Conservation (phyloP, 2,797 vertebrate species). For the Podarcis siculus region DNA sequence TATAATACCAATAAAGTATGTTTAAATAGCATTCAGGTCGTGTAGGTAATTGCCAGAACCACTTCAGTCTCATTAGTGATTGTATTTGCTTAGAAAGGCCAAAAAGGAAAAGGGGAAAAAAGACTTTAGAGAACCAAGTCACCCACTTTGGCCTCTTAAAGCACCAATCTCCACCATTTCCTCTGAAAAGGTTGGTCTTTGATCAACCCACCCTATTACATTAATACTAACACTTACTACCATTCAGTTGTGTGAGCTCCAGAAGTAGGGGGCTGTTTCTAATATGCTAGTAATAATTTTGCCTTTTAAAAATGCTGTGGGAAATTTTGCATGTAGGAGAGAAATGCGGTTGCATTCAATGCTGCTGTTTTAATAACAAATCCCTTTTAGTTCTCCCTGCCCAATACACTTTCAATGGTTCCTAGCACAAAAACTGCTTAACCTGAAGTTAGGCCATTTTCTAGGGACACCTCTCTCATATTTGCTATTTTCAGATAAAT, state of each 20-base stretch:
- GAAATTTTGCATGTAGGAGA: conserved; percentile 64
- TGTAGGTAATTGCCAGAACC: conserved; percentile 1
- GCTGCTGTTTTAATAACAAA: no score
- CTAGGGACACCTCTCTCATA: no score
- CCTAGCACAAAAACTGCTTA: no score
- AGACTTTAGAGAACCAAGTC: conserved; percentile 38
- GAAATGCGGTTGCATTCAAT: conserved; percentile 54
- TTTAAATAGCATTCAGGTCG: conserved; percentile 44
- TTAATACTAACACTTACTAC: conserved; percentile 57
- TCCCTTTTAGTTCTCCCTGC: no score
- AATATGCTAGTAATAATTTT: conserved; percentile 60
- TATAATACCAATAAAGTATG: conserved; percentile 8
- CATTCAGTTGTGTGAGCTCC: conserved; percentile 59
- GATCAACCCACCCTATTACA: conserved; percentile 62
- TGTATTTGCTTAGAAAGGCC: conserved; percentile 38
- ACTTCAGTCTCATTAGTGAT: conserved; percentile 58
- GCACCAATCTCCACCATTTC: conserved; percentile 48
- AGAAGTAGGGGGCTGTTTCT: conserved; percentile 50
- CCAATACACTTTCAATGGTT: no score
- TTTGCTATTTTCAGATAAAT: no score
- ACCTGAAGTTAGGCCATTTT: no score
- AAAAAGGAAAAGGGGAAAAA: conserved; percentile 22
- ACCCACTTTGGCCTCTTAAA: conserved; percentile 21
- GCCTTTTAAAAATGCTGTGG: conserved; percentile 59
- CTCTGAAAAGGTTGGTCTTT: conserved; percentile 50